Conservation (phyloP, 2,797 vertebrate species). For the Tinamus major region DNA sequence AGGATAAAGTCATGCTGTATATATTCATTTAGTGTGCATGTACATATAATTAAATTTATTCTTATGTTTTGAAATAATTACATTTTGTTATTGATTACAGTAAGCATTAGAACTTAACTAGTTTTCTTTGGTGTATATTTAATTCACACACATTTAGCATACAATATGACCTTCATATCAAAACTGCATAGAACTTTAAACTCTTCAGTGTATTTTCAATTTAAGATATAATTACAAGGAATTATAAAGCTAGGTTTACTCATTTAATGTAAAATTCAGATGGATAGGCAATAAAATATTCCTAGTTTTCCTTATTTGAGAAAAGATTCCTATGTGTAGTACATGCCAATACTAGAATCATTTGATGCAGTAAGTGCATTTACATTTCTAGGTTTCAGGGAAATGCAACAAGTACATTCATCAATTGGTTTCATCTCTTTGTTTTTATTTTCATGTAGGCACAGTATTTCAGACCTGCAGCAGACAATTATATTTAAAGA, state of each 20-base stretch:
- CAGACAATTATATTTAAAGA: constrained; percentile 43
- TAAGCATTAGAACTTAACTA: neutral
- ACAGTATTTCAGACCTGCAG: constrained; percentile 42
- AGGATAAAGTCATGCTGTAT: neutral
- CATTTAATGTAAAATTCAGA: neutral
- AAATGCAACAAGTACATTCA: neutral
- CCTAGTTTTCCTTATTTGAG: neutral
- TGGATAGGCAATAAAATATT: neutral
- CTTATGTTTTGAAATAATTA: neutral
- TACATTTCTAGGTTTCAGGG: constrained; percentile 53
- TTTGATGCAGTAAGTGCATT: constrained; percentile 32
- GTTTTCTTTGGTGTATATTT: constrained; percentile 43
- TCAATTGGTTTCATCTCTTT: constrained; percentile 54
- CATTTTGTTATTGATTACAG: neutral
- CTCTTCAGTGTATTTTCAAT: neutral
- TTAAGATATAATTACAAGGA: neutral
- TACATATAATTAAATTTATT: neutral
- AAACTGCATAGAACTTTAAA: neutral
- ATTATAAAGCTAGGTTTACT: neutral
- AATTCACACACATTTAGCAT: neutral
- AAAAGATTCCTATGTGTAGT: neutral
- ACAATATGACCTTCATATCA: neutral
- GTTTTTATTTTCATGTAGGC: constrained; percentile 10
- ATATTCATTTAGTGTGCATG: accelerated
- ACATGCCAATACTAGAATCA: neutral